Evolutionary conservation across 2,797 vertebrate genomes (phyloP).

Genomic region (Hipposideros larvatus): DNA sequence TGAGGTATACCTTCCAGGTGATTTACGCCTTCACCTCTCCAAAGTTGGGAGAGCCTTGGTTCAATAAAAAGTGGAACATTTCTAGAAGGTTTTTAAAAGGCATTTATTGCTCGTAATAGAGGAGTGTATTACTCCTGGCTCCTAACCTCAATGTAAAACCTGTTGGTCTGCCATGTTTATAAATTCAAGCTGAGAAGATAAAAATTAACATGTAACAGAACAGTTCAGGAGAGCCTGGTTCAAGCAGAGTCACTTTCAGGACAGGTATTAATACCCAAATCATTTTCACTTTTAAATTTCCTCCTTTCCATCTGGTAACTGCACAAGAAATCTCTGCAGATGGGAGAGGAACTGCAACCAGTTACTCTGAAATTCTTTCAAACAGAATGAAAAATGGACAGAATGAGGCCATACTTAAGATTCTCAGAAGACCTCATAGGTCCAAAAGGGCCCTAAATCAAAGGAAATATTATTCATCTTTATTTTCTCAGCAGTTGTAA

Average conservation of each 20-base stretch:
- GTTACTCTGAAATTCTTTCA: constrained; percentile 78
- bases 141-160: neutral
- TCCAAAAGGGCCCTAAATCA: constrained; percentile 67
- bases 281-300: neutral
- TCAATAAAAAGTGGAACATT: neutral
- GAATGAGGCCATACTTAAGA: constrained; percentile 80
- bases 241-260: neutral
- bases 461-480: constrained; percentile 58
- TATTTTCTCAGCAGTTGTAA: constrained; percentile 61
- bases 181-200: constrained; percentile 50
- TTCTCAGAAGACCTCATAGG: constrained; percentile 51
- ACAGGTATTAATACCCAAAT: constrained; percentile 1
- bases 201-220: neutral
- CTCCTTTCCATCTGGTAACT: constrained; percentile 4
- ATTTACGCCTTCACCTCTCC: neutral
- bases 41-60: neutral
- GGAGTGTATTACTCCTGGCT: neutral
- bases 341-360: constrained; percentile 49
- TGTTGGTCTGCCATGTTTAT: neutral
- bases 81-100: constrained; percentile 18
- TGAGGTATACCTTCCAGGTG: neutral
- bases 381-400: constrained; percentile 79
- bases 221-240: neutral
- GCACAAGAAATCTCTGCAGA: constrained; percentile 59
- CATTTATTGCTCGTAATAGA: neutral